These are phyloP conservation scores for Cyphomyrmex costatus DNA, from an alignment of 1,140 invertebrate genomes.

Conservation along the genomic window DNA sequence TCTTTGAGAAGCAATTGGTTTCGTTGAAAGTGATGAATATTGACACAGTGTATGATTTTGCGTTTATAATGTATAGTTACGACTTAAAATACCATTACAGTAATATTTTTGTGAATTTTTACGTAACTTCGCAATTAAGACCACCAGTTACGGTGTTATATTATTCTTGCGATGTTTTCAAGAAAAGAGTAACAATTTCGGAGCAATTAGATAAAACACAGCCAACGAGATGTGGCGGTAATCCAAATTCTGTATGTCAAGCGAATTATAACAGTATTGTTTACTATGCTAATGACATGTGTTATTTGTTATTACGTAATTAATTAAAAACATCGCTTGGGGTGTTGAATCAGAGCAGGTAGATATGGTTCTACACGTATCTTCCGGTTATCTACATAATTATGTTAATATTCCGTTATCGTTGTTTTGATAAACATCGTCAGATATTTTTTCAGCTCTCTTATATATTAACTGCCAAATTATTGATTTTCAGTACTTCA, in stretches of 20 bases:
- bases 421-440: not conserved
- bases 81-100: not conserved
- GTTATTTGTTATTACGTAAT: not conserved
- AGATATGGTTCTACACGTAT: not conserved
- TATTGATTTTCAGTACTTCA: constrained; percentile 23
- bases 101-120: constrained; percentile 19
- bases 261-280: not conserved
- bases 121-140: constrained; percentile 9
- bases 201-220: constrained; percentile 1
- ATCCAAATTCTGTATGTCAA: not conserved
- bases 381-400: not conserved
- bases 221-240: not conserved
- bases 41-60: not conserved
- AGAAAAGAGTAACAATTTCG: constrained; percentile 2
- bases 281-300: not conserved
- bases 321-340: constrained; percentile 36
- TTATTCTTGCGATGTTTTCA: not conserved
- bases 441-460: constrained; percentile 7
- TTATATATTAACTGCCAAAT: constrained; percentile 3
- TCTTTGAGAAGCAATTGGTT: not conserved
- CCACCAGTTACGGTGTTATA: not conserved
- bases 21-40: not conserved
- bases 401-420: constrained; percentile 21
- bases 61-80: not conserved
- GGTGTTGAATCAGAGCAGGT: not conserved